Conservation (phyloP, 2,113 vertebrate genomes). For the Phalacrocorax carbo region DNA sequence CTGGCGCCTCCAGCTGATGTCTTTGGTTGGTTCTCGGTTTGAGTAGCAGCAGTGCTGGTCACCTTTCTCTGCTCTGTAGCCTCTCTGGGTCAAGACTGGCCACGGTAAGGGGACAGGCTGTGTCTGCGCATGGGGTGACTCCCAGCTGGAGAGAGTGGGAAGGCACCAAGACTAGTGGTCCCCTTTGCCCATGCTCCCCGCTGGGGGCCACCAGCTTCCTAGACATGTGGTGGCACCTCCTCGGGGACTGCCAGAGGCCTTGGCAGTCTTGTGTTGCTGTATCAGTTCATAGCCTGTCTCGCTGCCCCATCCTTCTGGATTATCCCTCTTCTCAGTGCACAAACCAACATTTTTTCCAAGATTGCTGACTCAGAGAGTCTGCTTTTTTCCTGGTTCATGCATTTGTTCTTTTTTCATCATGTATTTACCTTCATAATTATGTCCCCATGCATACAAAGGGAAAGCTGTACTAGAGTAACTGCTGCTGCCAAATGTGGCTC, state of each 20-base stretch:
- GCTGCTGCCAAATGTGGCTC: background rate
- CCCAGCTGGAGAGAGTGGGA: background rate
- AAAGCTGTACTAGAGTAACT: background rate
- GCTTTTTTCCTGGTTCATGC: background rate
- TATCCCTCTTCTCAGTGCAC: background rate
- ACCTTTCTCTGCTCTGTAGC: background rate
- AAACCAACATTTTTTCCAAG: background rate
- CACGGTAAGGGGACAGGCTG: background rate
- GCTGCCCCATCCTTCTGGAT: background rate
- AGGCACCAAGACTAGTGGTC: fast-evolving
- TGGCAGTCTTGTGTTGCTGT: background rate
- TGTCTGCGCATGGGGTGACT: background rate
- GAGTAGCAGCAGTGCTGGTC: background rate
- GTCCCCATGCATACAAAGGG: background rate
- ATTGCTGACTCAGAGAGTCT: background rate
- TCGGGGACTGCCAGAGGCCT: background rate
- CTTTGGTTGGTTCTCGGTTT: background rate
- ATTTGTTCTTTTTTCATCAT: background rate
- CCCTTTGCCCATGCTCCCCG: background rate
- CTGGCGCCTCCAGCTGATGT: background rate
- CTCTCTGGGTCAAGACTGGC: background rate
- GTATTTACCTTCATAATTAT: background rate
- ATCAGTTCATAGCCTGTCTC: background rate
- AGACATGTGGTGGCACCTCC: background rate
- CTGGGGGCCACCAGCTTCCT: background rate